Conservation (phyloP, 2,797 vertebrate genomes). For the Rhyacichthys aspro region DNA sequence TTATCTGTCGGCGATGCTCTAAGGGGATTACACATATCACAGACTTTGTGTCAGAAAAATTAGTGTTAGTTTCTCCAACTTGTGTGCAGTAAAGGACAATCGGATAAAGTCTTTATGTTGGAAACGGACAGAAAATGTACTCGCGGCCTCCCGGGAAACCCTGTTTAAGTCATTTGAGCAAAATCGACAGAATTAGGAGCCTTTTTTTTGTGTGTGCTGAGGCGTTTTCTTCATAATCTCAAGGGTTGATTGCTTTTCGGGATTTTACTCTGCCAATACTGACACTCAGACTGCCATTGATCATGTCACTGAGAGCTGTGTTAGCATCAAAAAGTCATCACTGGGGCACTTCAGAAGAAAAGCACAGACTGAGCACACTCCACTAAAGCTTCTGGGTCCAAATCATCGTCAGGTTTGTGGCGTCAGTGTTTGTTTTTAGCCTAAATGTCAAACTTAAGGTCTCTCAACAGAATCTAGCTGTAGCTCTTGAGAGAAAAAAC, state of each 20-base stretch:
- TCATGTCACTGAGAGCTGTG: conserved; percentile 25
- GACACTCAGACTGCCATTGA: conserved; percentile 36
- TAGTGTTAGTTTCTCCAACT: conserved; percentile 56
- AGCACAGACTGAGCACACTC: neutral
- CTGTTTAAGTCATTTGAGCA: too few species aligned
- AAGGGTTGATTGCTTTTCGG: conserved; percentile 12
- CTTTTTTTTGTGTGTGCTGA: conserved; percentile 5
- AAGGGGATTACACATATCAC: conserved; percentile 73
- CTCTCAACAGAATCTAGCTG: too few species aligned
- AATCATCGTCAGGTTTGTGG: too few species aligned
- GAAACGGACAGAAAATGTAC: too few species aligned
- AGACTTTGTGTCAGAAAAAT: conserved; percentile 68
- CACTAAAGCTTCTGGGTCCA: too few species aligned
- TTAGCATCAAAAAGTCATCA: conserved; percentile 25
- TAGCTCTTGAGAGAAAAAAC: too few species aligned
- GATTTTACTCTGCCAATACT: conserved; percentile 25
- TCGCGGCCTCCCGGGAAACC: too few species aligned
- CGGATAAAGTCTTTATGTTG: conserved; percentile 30
- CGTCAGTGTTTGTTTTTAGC: too few species aligned
- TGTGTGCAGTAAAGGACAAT: conserved; percentile 45
- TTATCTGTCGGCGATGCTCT: conserved; percentile 55
- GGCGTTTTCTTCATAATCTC: conserved; percentile 9
- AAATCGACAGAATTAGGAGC: neutral
- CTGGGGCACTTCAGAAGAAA: neutral
- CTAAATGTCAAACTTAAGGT: too few species aligned